Base-by-base conservation (phyloP, 2,797 vertebrate genomes). In the Danio albolineatus region DNA sequence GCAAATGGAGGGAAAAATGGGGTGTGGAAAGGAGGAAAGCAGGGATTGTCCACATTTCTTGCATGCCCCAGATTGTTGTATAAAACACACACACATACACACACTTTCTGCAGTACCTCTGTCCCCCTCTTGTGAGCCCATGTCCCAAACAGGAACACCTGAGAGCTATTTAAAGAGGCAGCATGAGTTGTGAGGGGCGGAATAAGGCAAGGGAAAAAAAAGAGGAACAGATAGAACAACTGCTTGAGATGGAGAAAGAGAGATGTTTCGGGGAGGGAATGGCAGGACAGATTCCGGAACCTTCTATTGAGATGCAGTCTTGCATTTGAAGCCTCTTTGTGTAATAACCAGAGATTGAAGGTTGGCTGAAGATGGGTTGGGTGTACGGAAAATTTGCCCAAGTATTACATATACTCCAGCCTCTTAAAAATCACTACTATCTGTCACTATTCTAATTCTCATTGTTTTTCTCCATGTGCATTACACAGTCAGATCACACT, bases 141-240 rank as follows among this genome's bases (percentile, higher is more conserved):
- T 78, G 74, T 80, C 78, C 81, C 64, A 81, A 80, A 78, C 81
- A 78, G 84, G 76, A 83, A 78, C 81, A 83, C 82, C 83, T 89
- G 91, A 90, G 89, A 91, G 88, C 87, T 89, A 86, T 86, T 89
- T 89, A 81, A 88, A 80, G 81, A 71, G 73, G 57, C 66, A 70
- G 51, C 21, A 78, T 80, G 84, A 83, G 80, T 85, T 71, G 83
- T 78, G 73, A 62, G 73, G 46, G 13, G 73, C 48, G 56, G 71
- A 80, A 51, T 53, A 72, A 54, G 1, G 38, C 57, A 66, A 65
- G 21, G 39, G 62, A 64, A 60, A 19, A 53, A 62, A 64, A 67
- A 60, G 48, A 66, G 61, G 51, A 59, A 59, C 46, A 19, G 13
- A 78, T 76, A 56, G 86, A 77, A 74, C 16, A 56, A 74, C 44